These are phyloP conservation scores for Spodoptera exigua DNA, from an alignment of 2,888 invertebrate genomes.

Conservation along the genomic window DNA sequence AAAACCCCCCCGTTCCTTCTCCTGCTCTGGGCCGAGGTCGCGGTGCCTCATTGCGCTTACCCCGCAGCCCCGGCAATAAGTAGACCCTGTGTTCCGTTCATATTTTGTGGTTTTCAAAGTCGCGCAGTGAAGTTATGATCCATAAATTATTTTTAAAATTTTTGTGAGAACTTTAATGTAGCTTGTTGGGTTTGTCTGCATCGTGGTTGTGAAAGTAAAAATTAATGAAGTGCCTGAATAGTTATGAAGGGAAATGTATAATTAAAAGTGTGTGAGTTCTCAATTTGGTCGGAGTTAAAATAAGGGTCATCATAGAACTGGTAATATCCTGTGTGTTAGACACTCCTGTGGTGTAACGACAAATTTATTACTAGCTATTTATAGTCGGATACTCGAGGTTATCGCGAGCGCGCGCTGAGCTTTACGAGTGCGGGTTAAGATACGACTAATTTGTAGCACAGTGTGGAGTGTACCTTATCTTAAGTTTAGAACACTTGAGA, in stretches of 20 bases:
- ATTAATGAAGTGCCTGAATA: constrained; percentile 36
- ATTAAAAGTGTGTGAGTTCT: constrained; percentile 68
- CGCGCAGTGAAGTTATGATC: constrained; percentile 38
- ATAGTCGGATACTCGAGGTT: constrained; percentile 63
- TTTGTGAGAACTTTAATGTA: constrained; percentile 20
- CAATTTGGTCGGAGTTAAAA: constrained; percentile 66
- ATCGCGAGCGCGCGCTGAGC: constrained; percentile 57
- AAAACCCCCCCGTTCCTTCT: too few relatives aligned
- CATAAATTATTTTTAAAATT: constrained; percentile 40
- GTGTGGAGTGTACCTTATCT: constrained; percentile 58
- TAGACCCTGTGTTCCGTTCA: constrained; percentile 41
- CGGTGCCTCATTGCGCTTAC: too few relatives aligned
- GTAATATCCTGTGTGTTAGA: constrained; percentile 72
- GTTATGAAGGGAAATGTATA: constrained; percentile 67
- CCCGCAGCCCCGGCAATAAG: too few relatives aligned
- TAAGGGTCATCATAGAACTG: constrained; percentile 60
- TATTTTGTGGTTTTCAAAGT: constrained; percentile 36
- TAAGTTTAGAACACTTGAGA: constrained; percentile 49
- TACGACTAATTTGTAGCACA: constrained; percentile 59
- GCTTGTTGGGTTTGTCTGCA: constrained; percentile 21
- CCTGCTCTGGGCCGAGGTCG: too few relatives aligned
- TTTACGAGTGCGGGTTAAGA: constrained; percentile 55
- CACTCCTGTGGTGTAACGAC: constrained; percentile 62
- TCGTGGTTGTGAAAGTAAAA: constrained; percentile 36
- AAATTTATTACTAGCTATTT: constrained; percentile 74